phyloP scores from a whole-genome alignment of 2,113 vertebrate species.

The Glaucomys volans region DNA sequence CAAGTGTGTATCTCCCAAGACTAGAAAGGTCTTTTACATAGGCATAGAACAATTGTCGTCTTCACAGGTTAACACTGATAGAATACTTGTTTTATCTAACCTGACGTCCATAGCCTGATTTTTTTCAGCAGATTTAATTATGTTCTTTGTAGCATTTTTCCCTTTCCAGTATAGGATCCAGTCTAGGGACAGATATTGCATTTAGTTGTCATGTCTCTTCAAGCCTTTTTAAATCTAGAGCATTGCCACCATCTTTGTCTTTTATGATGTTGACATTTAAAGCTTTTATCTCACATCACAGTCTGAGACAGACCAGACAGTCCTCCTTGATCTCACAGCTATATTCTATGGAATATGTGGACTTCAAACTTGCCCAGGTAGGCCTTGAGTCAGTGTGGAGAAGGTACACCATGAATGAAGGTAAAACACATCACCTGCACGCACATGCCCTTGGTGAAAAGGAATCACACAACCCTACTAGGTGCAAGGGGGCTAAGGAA shows the following conservation, averaged over 20 bases:
- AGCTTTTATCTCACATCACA: slow-evolving; percentile 17
- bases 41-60: neutral
- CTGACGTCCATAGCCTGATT: neutral
- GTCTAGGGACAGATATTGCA: neutral
- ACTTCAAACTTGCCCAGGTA: neutral
- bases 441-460: slow-evolving; percentile 22
- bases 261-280: slow-evolving; percentile 48
- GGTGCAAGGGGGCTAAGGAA: neutral
- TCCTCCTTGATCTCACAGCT: neutral
- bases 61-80: neutral
- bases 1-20: neutral
- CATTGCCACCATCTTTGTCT: slow-evolving; percentile 27
- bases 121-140: slow-evolving; percentile 4
- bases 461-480: neutral
- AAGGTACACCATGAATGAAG: neutral
- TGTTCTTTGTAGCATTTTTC: neutral
- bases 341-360: neutral
- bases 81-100: neutral
- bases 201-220: neutral
- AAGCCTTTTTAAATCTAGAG: slow-evolving; percentile 5
- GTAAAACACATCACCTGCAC: neutral
- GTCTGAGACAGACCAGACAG: neutral
- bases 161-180: slow-evolving; percentile 12
- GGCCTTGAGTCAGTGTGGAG: neutral
- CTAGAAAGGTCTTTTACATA: neutral